A percentile compares a stretch with the other conserved stretches of the same genome.
Evolutionary conservation across 92 coral and sea anemone genomes (phyloP).

Genomic region (Diadumene lineata): DNA sequence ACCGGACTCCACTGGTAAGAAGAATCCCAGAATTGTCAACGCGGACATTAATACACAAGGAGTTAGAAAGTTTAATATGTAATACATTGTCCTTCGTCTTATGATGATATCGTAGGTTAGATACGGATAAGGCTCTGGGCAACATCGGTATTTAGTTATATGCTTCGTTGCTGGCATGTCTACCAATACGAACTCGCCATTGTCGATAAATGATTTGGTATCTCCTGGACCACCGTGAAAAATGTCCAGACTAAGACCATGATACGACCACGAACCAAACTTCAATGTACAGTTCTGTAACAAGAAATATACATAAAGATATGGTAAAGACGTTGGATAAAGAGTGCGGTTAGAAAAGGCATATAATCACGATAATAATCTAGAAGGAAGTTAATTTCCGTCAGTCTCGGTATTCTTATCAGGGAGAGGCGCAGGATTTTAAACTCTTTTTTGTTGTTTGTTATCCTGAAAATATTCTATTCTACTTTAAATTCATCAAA

Average conservation of each 20-base stretch:
- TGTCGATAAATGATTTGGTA: conserved; percentile 71
- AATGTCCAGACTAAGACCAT: conserved; percentile 74
- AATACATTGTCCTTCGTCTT: conserved; percentile 85
- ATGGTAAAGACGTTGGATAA: too few species aligned
- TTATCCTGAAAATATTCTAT: too few species aligned
- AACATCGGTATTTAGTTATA: conserved; percentile 75
- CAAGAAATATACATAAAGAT: background rate
- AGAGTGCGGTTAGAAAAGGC: too few species aligned
- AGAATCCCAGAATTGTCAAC: conserved; percentile 76
- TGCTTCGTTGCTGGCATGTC: conserved; percentile 76
- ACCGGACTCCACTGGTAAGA: conserved; percentile 88
- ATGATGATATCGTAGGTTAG: conserved; percentile 72
- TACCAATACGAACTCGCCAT: conserved; percentile 80
- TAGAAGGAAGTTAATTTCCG: too few species aligned
- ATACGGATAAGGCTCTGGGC: conserved; percentile 84
- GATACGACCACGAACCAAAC: conserved; percentile 94
- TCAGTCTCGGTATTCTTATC: too few species aligned
- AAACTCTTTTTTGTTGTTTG: too few species aligned
- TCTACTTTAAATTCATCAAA: too few species aligned
- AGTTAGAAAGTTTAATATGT: conserved; percentile 79
- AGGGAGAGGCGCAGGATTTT: too few species aligned
- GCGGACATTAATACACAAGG: conserved; percentile 91
- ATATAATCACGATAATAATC: too few species aligned
- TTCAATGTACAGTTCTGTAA: conserved; percentile 80
- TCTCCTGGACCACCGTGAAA: conserved; percentile 83